Evolutionary conservation across 2,888 invertebrate species (phyloP).

Genomic region (Agrotis clavis): DNA sequence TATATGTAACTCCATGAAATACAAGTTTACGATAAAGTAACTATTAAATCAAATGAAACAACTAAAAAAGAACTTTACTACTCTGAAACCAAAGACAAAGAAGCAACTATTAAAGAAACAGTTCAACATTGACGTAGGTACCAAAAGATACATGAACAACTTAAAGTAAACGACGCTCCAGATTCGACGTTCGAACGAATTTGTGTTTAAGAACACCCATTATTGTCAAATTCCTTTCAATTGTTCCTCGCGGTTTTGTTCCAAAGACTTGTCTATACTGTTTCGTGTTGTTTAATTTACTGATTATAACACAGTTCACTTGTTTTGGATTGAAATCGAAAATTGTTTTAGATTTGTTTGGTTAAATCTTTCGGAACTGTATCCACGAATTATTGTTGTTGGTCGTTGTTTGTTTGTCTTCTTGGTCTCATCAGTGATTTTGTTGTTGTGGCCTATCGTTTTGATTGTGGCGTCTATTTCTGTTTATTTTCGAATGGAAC

Average conservation of each 20-base stretch:
- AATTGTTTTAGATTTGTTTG: slow-evolving; percentile 68
- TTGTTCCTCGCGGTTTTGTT: slow-evolving; percentile 62
- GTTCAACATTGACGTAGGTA: slow-evolving; percentile 28
- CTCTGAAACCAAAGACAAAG: slow-evolving; percentile 15
- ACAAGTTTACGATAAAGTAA: too few relatives aligned
- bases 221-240: slow-evolving; percentile 63
- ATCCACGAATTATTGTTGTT: slow-evolving; percentile 62
- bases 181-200: slow-evolving; percentile 46
- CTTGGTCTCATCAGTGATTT: slow-evolving; percentile 33
- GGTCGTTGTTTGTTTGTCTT: slow-evolving; percentile 52
- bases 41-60: neutral
- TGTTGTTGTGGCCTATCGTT: slow-evolving; percentile 26
- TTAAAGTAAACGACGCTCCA: slow-evolving; percentile 54
- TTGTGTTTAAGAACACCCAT: slow-evolving; percentile 57
- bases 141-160: slow-evolving; percentile 45
- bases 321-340: slow-evolving; percentile 64
- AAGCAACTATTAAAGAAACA: slow-evolving; percentile 28
- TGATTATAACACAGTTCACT: slow-evolving; percentile 64
- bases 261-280: slow-evolving; percentile 48
- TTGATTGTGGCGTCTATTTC: slow-evolving; percentile 16
- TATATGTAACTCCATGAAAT: too few relatives aligned
- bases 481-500: neutral
- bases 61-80: neutral
- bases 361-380: slow-evolving; percentile 61
- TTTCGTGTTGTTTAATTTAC: slow-evolving; percentile 67